Evolutionary conservation across 1,140 invertebrate species (phyloP), one percentile per base, ranked within the genome.

Genomic region (Oryctes rhinoceros): DNA sequence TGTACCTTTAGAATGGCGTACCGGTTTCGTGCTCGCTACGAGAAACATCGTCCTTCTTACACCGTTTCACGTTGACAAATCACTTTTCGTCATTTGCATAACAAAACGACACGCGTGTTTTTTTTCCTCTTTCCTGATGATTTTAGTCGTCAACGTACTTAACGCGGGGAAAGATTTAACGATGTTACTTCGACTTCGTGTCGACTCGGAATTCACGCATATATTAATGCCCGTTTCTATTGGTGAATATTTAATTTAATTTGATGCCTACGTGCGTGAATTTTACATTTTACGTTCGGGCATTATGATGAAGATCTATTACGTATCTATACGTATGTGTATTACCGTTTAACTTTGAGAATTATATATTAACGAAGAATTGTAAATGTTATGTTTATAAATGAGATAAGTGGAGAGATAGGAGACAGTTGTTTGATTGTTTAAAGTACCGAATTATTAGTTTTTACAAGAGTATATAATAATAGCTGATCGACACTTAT

Each of bases 21-120:
- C 3, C 53, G 15, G 53, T 59, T 15, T n/a, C 49, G 49, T 53
- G 18, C 53, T 59, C 15, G 53, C 13, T 20, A 59, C 15, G 53
- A 59, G n/a, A 59, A 59, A 59, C 53, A 59, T 59, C 53, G 53
- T 18, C 15, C 53, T 59, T 18, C 15, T 59, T 59, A 59, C 53
- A 18, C 53, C 5, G 53, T 59, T 59, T 59, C 53, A 6, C 53
- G 53, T 59, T 59, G 53, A 59, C 53, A 59, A 59, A 59, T 59
- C 15, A 59, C 53, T 59, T 59, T 59, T 18, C 53, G 53, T 18
- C 13, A 59, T 59, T 59, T 59, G 53, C 53, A 59, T 59, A 59
- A 59, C 53, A 59, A 59, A 59, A 6, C 53, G 53, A 18, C 15
- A 59, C 53, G 53, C 53, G 13, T 59, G 53, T 59, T 59, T 59